These are phyloP conservation scores for Diadophis punctatus DNA, from an alignment of 2,113 vertebrate genomes.

Conservation along the genomic window DNA sequence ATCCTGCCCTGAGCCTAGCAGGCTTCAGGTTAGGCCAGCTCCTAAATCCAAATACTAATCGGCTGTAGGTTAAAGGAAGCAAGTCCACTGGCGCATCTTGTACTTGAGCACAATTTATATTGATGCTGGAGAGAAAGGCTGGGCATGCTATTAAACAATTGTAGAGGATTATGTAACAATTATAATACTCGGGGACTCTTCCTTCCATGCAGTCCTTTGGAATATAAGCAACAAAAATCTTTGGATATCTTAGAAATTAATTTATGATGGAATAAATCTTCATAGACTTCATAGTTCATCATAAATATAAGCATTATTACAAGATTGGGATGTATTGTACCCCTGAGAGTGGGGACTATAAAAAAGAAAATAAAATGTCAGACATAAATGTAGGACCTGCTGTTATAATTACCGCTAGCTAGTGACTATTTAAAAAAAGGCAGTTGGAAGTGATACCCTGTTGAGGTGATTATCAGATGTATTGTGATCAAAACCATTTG, in stretches of 20 bases:
- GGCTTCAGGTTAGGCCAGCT: background rate
- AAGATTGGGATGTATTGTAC: background rate
- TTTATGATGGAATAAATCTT: background rate
- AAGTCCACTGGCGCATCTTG: background rate
- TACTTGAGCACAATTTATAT: background rate
- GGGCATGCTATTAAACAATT: background rate
- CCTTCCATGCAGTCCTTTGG: background rate
- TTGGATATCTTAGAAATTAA: background rate
- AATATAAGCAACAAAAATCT: background rate
- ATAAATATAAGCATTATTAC: background rate
- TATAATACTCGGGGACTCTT: background rate
- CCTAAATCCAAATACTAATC: too few relatives aligned
- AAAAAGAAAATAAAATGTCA: background rate
- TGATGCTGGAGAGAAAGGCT: background rate
- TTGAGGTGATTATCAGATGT: background rate
- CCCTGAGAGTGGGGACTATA: background rate
- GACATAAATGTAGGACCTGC: background rate
- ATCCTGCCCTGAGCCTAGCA: too few relatives aligned
- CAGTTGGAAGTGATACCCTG: background rate
- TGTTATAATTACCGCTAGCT: background rate
- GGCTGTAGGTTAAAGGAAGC: background rate
- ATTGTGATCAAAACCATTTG: background rate
- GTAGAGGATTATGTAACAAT: background rate
- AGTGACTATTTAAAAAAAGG: background rate
- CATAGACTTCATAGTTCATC: background rate